Evolutionary conservation across 2,888 invertebrate genomes (phyloP).

Genomic region (Ophion obscuratus): DNA sequence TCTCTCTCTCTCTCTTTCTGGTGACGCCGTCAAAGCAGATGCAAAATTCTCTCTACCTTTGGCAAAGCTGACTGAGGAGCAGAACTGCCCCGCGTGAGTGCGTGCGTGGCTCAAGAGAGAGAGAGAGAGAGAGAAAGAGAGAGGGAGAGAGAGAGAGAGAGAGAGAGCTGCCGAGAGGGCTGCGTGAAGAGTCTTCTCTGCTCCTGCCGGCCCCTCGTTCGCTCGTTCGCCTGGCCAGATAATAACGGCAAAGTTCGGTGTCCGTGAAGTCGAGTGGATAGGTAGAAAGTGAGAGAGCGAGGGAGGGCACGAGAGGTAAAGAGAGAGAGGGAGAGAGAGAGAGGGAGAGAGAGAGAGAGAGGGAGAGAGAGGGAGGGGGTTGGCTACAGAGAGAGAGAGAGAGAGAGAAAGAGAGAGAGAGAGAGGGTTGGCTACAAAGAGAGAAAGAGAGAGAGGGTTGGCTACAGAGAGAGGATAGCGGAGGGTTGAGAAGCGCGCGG

Average conservation of each 20-base stretch:
- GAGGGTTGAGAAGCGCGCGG: slow-evolving; percentile 61
- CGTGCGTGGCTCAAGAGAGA: slow-evolving; percentile 35
- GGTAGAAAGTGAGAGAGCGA: slow-evolving; percentile 66
- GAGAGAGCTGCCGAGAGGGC: slow-evolving; percentile 31
- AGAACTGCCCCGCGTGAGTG: slow-evolving; percentile 61
- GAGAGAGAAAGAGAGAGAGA: background rate
- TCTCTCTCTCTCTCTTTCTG: slow-evolving; percentile 26
- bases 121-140: slow-evolving; percentile 20
- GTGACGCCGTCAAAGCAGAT: slow-evolving; percentile 51
- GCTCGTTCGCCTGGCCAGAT: slow-evolving; percentile 77
- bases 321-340: too few species aligned
- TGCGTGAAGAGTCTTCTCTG: slow-evolving; percentile 61
- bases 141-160: slow-evolving; percentile 37
- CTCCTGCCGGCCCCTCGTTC: slow-evolving; percentile 70
- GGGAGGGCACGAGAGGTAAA: slow-evolving; percentile 17
- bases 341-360: slow-evolving; percentile 50
- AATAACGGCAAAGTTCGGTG: slow-evolving; percentile 83
- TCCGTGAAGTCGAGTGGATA: slow-evolving; percentile 81
- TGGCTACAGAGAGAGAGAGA: slow-evolving; percentile 49
- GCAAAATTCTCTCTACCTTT: slow-evolving; percentile 65
- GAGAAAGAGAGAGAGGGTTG: slow-evolving; percentile 18
- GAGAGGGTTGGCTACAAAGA: slow-evolving; percentile 53
- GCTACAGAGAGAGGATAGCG: slow-evolving; percentile 55
- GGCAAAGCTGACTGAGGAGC: slow-evolving; percentile 46
- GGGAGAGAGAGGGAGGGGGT: background rate